phyloP scores from a whole-genome alignment of 1,140 invertebrate species.

The Maconellicoccus hirsutus region DNA sequence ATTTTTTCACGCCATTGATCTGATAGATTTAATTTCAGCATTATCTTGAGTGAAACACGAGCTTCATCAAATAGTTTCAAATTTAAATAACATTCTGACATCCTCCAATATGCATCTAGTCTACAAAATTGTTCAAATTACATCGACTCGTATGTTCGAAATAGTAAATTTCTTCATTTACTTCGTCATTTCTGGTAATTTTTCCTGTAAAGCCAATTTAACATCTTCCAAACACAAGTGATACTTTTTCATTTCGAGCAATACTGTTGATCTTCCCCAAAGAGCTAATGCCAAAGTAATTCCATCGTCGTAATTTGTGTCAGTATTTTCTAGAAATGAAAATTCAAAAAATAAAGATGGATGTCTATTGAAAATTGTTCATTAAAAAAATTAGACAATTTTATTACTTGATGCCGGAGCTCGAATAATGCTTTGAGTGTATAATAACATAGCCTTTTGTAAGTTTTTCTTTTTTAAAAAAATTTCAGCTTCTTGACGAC shows the following conservation, averaged over 20 bases:
- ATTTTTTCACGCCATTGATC: background rate
- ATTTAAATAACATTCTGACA: constrained; percentile 48
- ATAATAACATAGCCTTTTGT: constrained; percentile 43
- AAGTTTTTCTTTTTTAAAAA: constrained; percentile 29
- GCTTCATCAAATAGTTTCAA: constrained; percentile 28
- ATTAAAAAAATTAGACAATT: background rate
- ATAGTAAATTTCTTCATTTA: background rate
- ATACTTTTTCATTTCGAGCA: constrained; percentile 41
- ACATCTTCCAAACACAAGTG: constrained; percentile 46
- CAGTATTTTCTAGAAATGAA: background rate
- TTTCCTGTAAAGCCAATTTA: constrained; percentile 45
- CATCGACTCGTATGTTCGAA: background rate
- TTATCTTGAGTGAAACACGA: background rate
- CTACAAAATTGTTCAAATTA: constrained; percentile 31
- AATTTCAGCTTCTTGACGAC: constrained; percentile 39
- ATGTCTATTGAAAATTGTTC: too few species aligned
- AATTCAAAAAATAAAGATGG: background rate
- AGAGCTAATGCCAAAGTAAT: constrained; percentile 36
- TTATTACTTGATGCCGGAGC: constrained; percentile 42
- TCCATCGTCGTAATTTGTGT: background rate
- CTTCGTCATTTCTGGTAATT: constrained; percentile 39
- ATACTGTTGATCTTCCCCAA: constrained; percentile 43
- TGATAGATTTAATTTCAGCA: background rate
- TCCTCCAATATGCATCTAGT: constrained; percentile 46
- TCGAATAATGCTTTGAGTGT: constrained; percentile 49